Conservation (phyloP, 2,113 vertebrate species). For the Sorex araneus region DNA sequence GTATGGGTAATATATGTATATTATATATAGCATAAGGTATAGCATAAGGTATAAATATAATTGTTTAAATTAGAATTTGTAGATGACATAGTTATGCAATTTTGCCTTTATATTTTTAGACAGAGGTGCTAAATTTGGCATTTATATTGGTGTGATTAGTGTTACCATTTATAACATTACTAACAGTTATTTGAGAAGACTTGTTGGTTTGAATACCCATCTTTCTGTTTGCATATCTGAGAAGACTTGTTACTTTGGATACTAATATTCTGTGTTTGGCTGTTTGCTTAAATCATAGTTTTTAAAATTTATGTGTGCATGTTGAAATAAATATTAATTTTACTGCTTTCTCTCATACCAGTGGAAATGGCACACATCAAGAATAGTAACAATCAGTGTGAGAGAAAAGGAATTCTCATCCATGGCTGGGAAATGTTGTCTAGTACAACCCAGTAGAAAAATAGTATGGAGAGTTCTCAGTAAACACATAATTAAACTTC, state of each 20-base stretch:
- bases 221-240: constrained; percentile 52
- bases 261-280: constrained; percentile 30
- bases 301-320: constrained; percentile 50
- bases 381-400: too few species aligned
- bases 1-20: neutral
- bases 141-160: neutral
- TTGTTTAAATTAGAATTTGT: constrained; percentile 45
- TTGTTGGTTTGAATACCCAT: constrained; percentile 18
- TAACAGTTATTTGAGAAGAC: constrained; percentile 54
- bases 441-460: too few species aligned
- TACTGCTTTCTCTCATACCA: constrained; percentile 3
- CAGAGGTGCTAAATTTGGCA: constrained; percentile 52
- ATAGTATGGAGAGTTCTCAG: too few species aligned
- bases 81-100: neutral
- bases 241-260: constrained; percentile 49
- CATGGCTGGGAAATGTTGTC: too few species aligned
- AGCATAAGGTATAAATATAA: constrained; percentile 33
- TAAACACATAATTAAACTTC: too few species aligned
- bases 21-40: constrained; percentile 19
- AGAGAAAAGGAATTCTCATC: too few species aligned
- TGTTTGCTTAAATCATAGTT: constrained; percentile 57
- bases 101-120: constrained; percentile 53
- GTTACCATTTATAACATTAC: constrained; percentile 55
- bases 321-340: constrained; percentile 56
- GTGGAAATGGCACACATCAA: too few species aligned